Percentiles rank a stretch among this genome's conserved stretches.
Conservation (phyloP, 64 coral and sea anemone species). For the Montipora sp. region DNA sequence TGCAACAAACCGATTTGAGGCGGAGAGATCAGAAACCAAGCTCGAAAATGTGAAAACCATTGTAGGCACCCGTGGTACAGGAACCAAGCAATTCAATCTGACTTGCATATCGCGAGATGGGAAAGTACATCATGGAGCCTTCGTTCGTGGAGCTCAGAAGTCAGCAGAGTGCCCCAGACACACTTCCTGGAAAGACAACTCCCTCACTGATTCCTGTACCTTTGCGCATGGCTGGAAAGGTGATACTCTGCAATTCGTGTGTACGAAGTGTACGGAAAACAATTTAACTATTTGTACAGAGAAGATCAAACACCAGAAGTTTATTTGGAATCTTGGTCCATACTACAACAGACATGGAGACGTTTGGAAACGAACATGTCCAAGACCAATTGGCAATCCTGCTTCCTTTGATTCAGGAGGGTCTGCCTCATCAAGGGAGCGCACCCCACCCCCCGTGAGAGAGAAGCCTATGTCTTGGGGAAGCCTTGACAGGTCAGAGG, state of each 20-base stretch:
- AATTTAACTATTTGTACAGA: background rate
- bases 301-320: background rate
- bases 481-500: too few species aligned
- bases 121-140: constrained; percentile 34
- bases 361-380: background rate
- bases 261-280: background rate
- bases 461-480: too few species aligned
- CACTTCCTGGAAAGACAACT: background rate
- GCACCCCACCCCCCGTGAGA: too few species aligned
- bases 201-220: background rate
- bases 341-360: background rate
- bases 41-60: background rate
- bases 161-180: background rate
- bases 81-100: background rate
- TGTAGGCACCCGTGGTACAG: background rate
- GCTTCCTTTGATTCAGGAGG: too few species aligned
- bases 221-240: constrained; percentile 54
- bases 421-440: too few species aligned
- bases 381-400: too few species aligned
- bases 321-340: constrained; percentile 30
- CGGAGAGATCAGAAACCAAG: too few species aligned
- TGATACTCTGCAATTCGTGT: constrained; percentile 39
- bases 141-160: background rate
- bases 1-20: too few species aligned
- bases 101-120: background rate